phyloP scores from a whole-genome alignment of 2,888 invertebrate genomes.

The Adela reaumurella region DNA sequence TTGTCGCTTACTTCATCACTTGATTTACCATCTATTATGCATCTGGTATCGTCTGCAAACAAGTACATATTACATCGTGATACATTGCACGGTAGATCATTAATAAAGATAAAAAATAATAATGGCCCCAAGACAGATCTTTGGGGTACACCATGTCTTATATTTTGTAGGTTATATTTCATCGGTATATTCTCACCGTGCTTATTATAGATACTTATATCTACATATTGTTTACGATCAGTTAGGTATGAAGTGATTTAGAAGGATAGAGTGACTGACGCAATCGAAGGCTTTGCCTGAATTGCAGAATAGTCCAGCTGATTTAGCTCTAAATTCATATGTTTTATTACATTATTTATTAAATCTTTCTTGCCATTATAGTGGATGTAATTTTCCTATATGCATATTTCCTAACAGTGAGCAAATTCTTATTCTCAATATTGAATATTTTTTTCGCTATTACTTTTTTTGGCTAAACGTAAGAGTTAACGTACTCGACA shows the following conservation, averaged over 20 bases:
- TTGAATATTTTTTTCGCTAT: conserved; percentile 1
- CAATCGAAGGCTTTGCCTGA: not conserved
- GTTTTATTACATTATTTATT: not conserved
- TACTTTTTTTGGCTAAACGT: too few relatives aligned
- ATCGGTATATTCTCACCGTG: too few relatives aligned
- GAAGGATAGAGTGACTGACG: not conserved
- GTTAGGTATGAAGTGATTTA: not conserved
- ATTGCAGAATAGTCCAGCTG: not conserved
- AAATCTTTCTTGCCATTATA: not conserved
- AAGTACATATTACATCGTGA: not conserved
- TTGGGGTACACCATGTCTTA: too few relatives aligned
- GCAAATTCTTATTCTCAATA: not conserved
- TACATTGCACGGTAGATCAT: too few relatives aligned
- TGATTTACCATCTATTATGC: not conserved
- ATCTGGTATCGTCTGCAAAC: not conserved
- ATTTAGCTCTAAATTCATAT: not conserved
- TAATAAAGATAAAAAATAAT: too few relatives aligned
- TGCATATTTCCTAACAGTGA: not conserved
- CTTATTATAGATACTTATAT: too few relatives aligned
- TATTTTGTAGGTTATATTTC: too few relatives aligned
- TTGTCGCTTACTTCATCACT: not conserved
- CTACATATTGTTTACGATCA: not conserved
- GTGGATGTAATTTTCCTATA: not conserved
- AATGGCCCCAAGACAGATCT: too few relatives aligned
- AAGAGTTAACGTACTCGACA: too few relatives aligned